Evolutionary conservation across 2,888 invertebrate species (phyloP), one percentile per base, ranked within the genome.

Genomic region (Scaptodrosophila latifasciaeformis): DNA sequence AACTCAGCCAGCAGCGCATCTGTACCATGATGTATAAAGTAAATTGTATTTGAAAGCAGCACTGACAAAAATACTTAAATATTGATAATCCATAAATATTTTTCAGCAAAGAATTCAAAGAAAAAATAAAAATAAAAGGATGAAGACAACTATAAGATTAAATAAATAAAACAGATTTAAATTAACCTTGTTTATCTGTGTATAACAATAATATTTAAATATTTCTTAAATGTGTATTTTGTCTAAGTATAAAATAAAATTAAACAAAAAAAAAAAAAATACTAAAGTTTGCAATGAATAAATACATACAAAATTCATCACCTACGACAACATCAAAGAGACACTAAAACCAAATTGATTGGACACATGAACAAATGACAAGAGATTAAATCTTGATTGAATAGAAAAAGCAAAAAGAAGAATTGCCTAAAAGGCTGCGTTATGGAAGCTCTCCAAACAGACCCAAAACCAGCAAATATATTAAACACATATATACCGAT

Each of bases 121-220:
- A 39, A 57, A 34, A 42, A 19, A 29, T 35, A 57, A 43, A 40
- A 15, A 45, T 47, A 59, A 42, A 63, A 61, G 44, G 70, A 39
- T 35, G 12, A 1, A 27, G n/a, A 12, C 21, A 24, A n/a, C 21
- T 10, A 43, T 10, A 43, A 10, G 7, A 27, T 15, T 17, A 37
- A 9, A 13, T 13, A 37, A 37, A 17, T 37, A 17, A 37, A 18
- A 13, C 17, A 37, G 10, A 10, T 15, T 15, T 56, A 62, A 74
- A 67, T 54, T 44, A 54, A 67, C 74, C 59, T 80, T 79, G 72
- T 77, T 80, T 80, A 77, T 79, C 80, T 74, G 72, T 74, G 80
- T 74, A 77, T 65, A 74, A 77, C 72, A 74, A 74, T 77, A 74
- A 80, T 74, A 79, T 62, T 67, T 55, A 62, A 57, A 60, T 77